A percentile compares a stretch with the other conserved stretches of the same genome.
Evolutionary conservation across 2,113 vertebrate genomes (phyloP).

Genomic region (Neopipo cinnamomea): DNA sequence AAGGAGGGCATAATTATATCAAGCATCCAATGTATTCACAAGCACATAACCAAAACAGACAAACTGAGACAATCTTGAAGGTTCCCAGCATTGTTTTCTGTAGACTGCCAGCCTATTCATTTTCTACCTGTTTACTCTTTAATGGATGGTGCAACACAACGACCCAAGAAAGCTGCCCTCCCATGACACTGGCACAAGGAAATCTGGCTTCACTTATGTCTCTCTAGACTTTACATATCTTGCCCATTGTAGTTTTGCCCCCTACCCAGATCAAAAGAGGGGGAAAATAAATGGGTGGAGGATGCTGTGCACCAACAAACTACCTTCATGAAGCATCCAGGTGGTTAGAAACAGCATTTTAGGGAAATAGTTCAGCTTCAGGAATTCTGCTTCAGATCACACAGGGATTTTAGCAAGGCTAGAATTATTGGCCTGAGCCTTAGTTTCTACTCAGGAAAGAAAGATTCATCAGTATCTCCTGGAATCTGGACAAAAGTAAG

Average conservation of each 20-base stretch:
- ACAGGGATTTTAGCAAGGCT: not conserved
- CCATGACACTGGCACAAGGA: not conserved
- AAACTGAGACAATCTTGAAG: not conserved
- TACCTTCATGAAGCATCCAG: not conserved
- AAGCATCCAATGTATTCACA: not conserved
- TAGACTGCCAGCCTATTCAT: not conserved
- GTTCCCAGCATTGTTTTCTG: not conserved
- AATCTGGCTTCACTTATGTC: not conserved
- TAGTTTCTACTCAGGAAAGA: not conserved
- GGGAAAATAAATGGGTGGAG: not conserved
- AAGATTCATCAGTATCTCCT: not conserved
- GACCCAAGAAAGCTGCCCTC: not conserved
- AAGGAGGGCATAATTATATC: not conserved
- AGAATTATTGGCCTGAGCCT: not conserved
- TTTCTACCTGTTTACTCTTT: not conserved
- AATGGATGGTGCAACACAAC: not conserved
- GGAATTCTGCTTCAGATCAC: not conserved
- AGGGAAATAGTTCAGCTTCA: not conserved
- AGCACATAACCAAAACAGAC: not conserved
- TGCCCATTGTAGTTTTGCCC: accelerated
- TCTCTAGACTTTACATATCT: not conserved
- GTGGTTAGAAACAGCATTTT: not conserved
- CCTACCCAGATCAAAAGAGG: not conserved
- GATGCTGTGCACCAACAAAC: not conserved
- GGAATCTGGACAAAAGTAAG: not conserved